These are phyloP conservation scores for Hartigia nigra DNA, from an alignment of 2,888 invertebrate species.

Conservation along the genomic window DNA sequence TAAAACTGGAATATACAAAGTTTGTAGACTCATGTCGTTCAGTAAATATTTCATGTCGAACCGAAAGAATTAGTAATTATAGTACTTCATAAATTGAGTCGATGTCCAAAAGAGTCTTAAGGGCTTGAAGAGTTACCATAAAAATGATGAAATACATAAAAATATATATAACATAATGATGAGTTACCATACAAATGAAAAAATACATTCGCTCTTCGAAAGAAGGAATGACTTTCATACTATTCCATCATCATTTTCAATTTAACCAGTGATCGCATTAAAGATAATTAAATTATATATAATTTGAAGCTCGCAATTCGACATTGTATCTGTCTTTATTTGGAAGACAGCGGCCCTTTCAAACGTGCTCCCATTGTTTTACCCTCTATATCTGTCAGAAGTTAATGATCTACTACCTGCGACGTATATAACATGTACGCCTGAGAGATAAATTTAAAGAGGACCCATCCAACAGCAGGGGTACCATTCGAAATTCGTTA, in stretches of 20 bases:
- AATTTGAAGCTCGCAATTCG: not conserved
- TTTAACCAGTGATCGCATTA: not conserved
- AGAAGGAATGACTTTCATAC: no score
- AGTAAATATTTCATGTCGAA: not conserved
- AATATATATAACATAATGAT: no score
- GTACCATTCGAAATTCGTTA: not conserved
- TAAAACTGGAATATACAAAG: not conserved
- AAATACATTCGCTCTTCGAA: no score
- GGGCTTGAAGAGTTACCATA: not conserved
- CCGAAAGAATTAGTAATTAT: not conserved
- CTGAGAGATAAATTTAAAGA: not conserved
- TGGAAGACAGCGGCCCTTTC: not conserved
- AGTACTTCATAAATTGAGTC: not conserved
- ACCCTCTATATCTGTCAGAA: not conserved
- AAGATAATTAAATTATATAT: not conserved
- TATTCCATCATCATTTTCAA: no score
- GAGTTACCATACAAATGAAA: no score
- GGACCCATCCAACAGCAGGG: not conserved
- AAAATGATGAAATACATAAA: no score
- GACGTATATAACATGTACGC: not conserved
- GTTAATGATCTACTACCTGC: not conserved
- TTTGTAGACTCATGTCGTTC: not conserved
- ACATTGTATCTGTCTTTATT: not conserved
- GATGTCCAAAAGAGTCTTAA: not conserved
- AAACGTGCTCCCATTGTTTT: not conserved